These are phyloP conservation scores for Malthinus seriepunctatus DNA, from an alignment of 2,888 invertebrate species.

Conservation along the genomic window DNA sequence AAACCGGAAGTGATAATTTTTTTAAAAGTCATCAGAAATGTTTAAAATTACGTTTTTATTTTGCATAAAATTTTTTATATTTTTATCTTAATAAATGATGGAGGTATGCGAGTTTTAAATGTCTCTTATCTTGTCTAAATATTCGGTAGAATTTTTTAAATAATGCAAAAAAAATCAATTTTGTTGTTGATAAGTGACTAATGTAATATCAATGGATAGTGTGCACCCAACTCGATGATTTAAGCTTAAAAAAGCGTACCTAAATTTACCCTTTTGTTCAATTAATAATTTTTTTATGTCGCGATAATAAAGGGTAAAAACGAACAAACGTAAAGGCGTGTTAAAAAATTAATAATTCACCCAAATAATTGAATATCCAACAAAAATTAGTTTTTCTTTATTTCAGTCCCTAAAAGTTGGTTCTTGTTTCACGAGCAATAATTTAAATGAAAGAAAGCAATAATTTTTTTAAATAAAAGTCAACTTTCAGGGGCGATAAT, in stretches of 20 bases:
- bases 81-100: too few relatives aligned
- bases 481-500: neutral
- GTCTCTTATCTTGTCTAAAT: too few relatives aligned
- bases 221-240: too few relatives aligned
- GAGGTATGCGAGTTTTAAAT: too few relatives aligned
- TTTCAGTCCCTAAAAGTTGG: neutral
- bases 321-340: neutral
- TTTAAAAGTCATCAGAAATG: too few relatives aligned
- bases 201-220: too few relatives aligned
- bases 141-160: too few relatives aligned
- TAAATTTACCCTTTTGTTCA: slow-evolving; percentile 6
- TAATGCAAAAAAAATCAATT: too few relatives aligned
- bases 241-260: neutral
- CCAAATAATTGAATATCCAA: slow-evolving; percentile 1
- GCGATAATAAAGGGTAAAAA: slow-evolving; percentile 1
- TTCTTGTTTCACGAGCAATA: neutral
- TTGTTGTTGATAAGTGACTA: too few relatives aligned
- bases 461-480: neutral
- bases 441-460: neutral
- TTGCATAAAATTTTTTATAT: too few relatives aligned
- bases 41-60: too few relatives aligned
- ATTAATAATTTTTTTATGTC: slow-evolving; percentile 6
- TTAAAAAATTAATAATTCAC: neutral
- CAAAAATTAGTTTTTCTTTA: neutral
- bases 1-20: too few relatives aligned